These are phyloP conservation scores for Oncorhynchus kisutch DNA, from an alignment of 2,113 vertebrate genomes.

Conservation along the genomic window DNA sequence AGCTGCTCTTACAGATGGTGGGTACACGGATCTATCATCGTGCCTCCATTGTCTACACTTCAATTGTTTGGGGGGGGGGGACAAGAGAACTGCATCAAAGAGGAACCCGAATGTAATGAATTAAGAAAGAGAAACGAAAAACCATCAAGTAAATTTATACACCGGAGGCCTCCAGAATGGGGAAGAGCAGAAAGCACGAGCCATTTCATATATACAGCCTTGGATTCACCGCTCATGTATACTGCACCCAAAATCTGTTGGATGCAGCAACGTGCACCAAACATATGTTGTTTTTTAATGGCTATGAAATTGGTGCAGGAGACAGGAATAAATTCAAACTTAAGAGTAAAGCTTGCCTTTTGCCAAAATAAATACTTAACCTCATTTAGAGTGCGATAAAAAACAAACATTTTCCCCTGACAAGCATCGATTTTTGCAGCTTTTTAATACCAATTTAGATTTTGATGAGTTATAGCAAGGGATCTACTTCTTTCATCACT, in stretches of 20 bases:
- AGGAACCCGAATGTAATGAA: conserved; percentile 88
- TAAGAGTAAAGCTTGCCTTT: conserved; percentile 6
- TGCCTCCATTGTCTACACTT: conserved; percentile 99
- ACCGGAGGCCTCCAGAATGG: conserved; percentile 74
- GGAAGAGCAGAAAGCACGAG: conserved; percentile 71
- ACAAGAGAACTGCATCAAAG: conserved; percentile 82
- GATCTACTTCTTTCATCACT: not conserved
- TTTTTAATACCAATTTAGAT: conserved; percentile 8
- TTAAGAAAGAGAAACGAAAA: conserved; percentile 78
- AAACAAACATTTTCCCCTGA: conserved; percentile 21
- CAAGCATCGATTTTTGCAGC: conserved; percentile 26
- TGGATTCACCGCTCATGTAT: conserved; percentile 77
- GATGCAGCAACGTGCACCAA: conserved; percentile 76
- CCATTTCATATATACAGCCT: conserved; percentile 66
- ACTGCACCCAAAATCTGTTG: conserved; percentile 72
- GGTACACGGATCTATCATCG: conserved; percentile 99
- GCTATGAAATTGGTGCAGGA: conserved; percentile 50
- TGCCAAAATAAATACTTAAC: conserved; percentile 24
- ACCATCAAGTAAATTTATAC: conserved; percentile 81
- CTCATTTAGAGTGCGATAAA: conserved; percentile 7
- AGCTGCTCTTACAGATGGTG: conserved; percentile 99
- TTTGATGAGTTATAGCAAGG: conserved; percentile 4
- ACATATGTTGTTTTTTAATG: conserved; percentile 73
- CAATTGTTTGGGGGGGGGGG: conserved; percentile 88
- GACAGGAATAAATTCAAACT: conserved; percentile 39